Evolutionary conservation across 2,113 vertebrate genomes (phyloP).

Genomic region (Muscicapa adusta): DNA sequence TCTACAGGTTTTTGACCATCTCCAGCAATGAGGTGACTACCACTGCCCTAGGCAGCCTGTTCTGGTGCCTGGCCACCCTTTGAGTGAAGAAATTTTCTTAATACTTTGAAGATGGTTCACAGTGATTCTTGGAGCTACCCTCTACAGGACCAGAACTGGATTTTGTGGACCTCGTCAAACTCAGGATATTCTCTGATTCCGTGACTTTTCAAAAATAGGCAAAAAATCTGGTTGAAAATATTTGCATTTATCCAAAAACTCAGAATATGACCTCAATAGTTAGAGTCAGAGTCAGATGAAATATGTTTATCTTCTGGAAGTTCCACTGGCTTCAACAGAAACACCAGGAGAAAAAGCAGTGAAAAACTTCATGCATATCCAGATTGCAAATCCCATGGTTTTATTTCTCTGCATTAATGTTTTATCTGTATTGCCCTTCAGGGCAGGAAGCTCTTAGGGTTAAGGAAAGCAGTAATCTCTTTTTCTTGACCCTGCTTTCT

Average conservation of each 20-base stretch:
- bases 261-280: background rate
- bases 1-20: background rate
- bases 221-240: background rate
- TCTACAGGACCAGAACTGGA: background rate
- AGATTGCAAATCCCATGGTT: background rate
- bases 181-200: background rate
- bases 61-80: background rate
- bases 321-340: background rate
- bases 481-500: background rate
- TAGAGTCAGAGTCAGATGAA: background rate
- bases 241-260: background rate
- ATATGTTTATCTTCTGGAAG: accelerated
- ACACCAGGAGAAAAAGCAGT: background rate
- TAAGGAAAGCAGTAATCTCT: background rate
- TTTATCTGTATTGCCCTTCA: background rate
- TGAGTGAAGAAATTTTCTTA: background rate
- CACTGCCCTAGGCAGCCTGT: background rate
- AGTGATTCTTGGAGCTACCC: background rate
- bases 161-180: background rate
- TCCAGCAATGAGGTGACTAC: background rate
- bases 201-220: background rate
- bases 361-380: background rate
- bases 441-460: background rate
- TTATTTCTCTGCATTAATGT: background rate
- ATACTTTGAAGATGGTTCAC: background rate